phyloP scores from a whole-genome alignment of 1,140 invertebrate genomes.

The Tetragnatha versicolor region DNA sequence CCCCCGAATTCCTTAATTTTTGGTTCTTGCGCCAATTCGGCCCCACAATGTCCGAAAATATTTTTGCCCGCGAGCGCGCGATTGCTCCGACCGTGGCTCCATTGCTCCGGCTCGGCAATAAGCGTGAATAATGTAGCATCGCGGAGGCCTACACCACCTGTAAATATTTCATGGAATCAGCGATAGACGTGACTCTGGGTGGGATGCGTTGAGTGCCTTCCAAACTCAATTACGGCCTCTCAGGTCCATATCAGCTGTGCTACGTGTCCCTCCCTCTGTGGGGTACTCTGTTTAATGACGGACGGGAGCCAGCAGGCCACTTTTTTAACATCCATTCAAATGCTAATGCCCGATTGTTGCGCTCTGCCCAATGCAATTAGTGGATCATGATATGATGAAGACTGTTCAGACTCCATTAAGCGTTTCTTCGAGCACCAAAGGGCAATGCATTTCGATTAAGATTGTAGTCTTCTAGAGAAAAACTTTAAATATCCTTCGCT shows the following conservation, averaged over 20 bases:
- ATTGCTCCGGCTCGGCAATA: conserved; percentile 29
- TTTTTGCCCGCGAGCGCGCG: conserved; percentile 28
- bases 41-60: conserved; percentile 49
- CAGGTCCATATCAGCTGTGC: conserved; percentile 36
- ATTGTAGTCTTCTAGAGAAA: too few species aligned
- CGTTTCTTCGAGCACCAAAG: too few species aligned
- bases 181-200: conserved; percentile 46
- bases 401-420: too few species aligned
- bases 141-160: conserved; percentile 29
- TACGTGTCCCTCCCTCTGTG: conserved; percentile 32
- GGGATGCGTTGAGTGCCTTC: conserved; percentile 37
- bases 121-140: conserved; percentile 50
- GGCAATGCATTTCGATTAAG: too few species aligned
- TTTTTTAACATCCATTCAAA: too few species aligned
- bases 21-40: conserved; percentile 27
- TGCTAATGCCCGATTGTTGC: too few species aligned
- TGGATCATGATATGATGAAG: too few species aligned
- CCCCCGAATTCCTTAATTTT: conserved; percentile 41
- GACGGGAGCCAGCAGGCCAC: conserved; percentile 23
- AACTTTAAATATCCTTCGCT: too few species aligned
- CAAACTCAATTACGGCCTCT: conserved; percentile 49
- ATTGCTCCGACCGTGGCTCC: conserved; percentile 2
- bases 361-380: too few species aligned
- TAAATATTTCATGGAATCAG: conserved; percentile 50
- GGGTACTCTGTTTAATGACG: conserved; percentile 45